Base-by-base conservation (phyloP, 2,797 vertebrate genomes). In the Gallinago solitaria region DNA sequence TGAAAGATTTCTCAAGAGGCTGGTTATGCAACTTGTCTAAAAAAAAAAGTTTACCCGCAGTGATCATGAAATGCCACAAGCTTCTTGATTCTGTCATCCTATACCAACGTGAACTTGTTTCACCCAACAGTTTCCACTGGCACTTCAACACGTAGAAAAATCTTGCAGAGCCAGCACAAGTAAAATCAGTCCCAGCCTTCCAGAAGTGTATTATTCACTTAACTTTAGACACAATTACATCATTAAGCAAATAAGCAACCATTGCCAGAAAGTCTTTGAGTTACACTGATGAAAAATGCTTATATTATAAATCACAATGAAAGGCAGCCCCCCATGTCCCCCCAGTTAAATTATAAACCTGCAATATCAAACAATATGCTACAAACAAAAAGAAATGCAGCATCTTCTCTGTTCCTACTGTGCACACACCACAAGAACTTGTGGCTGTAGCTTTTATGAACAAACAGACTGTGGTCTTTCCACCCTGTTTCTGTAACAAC, bases 101-200 rank as follows among this genome's bases (percentile, higher is more conserved):
- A 56, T 7, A 77, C 25, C 80, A 81, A 14, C 12, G 3, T 4
- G 51, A 75, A 35, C 82, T 82, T 51, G 48, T 19, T 25, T 39
- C 60, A 63, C 60, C 32, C 65, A 33, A 1, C 15, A 67, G 17
- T 2, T 32, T 35, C 50, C 78, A 51, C 81, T 13, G 37, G 53
- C 1, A 2, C 74, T 57, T 27, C n/a, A 35, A 47, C 33, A 28
- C 0, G 0, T 1, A 25, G 15, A 39, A 17, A 56, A 65, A 43
- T 6, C 89, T 12, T 41, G 61, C 69, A 47, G 61, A 76, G 70
- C 8, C 88, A 75, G 87, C 61, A 4, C 0, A 2, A 89, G 50
- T 12, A 16, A 77, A 41, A 47, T 33, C 89, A 77, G 82, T 1
- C 61, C 14, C 17, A 15, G 10, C 13, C 41, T 45, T 61, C 23